A percentile compares a stretch with the other conserved stretches of the same genome.
Evolutionary conservation across 2,888 invertebrate species (phyloP).

Genomic region (Osedax fenrisi): DNA sequence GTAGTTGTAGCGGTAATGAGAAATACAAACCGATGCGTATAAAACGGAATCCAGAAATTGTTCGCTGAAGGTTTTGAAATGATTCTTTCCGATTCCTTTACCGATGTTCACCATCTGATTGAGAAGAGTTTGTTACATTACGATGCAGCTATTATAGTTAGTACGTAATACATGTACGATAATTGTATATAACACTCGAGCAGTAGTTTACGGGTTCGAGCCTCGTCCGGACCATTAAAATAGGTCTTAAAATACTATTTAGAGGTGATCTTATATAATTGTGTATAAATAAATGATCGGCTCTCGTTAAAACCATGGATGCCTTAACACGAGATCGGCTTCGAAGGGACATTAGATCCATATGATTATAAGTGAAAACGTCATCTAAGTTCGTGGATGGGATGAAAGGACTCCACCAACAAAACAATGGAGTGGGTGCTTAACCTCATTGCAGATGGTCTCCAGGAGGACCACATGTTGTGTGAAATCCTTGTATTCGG

Average conservation of each 20-base stretch:
- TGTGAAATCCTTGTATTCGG: constrained; percentile 46
- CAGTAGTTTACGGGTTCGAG: too few relatives aligned
- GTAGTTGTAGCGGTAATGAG: too few relatives aligned
- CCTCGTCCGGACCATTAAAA: too few relatives aligned
- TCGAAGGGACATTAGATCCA: too few relatives aligned
- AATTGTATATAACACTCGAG: not conserved
- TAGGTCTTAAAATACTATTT: too few relatives aligned
- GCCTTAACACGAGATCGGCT: too few relatives aligned
- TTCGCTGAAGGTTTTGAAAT: constrained; percentile 53
- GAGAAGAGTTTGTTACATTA: not conserved
- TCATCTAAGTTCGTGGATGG: too few relatives aligned
- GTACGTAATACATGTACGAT: not conserved
- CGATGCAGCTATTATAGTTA: not conserved
- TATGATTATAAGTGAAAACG: too few relatives aligned
- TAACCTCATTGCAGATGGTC: constrained; percentile 53
- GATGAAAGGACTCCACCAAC: too few relatives aligned
- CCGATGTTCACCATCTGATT: constrained; percentile 51
- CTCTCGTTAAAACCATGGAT: too few relatives aligned
- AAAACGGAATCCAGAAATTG: constrained; percentile 53
- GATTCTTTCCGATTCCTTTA: constrained; percentile 52
- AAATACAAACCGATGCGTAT: constrained; percentile 53
- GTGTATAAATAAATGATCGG: too few relatives aligned
- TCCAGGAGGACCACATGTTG: constrained; percentile 53
- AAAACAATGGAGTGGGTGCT: not conserved
- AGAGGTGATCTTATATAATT: too few relatives aligned